These are phyloP conservation scores for Megalonaias nervosa DNA, from an alignment of 1,140 invertebrate genomes.

Conservation along the genomic window DNA sequence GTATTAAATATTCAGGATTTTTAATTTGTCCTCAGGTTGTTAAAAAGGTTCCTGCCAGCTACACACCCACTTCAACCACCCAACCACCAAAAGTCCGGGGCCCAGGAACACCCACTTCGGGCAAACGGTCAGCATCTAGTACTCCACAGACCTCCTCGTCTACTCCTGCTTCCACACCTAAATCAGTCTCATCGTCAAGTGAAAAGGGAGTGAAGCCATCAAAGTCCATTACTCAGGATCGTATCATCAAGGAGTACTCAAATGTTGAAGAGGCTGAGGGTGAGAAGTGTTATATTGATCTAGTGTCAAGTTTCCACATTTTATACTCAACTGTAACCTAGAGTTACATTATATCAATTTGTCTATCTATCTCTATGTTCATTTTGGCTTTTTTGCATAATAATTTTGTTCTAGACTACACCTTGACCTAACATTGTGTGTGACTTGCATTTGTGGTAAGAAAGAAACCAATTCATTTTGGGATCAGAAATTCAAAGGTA, in stretches of 20 bases:
- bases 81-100: conserved; percentile 2
- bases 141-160: not conserved
- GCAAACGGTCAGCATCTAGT: conserved; percentile 17
- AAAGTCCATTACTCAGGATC: conserved; percentile 38
- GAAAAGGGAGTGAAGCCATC: not conserved
- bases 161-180: conserved; percentile 10
- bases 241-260: conserved; percentile 53
- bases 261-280: not conserved
- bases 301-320: not conserved
- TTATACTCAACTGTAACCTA: conserved; percentile 1
- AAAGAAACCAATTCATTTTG: too few relatives aligned
- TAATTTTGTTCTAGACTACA: too few relatives aligned
- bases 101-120: not conserved
- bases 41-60: not conserved
- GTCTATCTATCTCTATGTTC: too few relatives aligned
- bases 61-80: conserved; percentile 9
- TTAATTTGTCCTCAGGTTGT: too few relatives aligned
- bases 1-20: too few relatives aligned
- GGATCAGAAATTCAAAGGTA: too few relatives aligned
- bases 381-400: too few relatives aligned
- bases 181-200: conserved; percentile 22
- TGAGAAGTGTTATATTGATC: not conserved
- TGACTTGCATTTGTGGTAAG: too few relatives aligned
- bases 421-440: too few relatives aligned
- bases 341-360: not conserved